phyloP scores from a whole-genome alignment of 2,888 invertebrate species.

The Pseudococcus jackbeardsleyi region DNA sequence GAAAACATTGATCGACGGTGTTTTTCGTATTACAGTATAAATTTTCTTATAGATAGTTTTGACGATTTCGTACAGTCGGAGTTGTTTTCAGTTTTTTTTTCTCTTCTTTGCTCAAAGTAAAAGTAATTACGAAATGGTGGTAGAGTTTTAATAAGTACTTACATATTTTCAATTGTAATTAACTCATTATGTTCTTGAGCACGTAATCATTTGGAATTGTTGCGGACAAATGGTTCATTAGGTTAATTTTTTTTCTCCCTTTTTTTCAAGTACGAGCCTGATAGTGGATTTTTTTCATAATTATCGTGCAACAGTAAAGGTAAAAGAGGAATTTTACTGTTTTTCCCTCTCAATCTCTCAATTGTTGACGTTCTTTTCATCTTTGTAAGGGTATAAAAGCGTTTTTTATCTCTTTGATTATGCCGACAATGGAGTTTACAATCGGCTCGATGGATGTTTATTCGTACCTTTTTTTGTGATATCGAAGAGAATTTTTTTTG shows the following conservation, averaged over 20 bases:
- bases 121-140: not conserved
- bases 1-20: not conserved
- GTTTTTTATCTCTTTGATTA: not conserved
- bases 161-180: not conserved
- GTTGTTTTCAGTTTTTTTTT: too few species aligned
- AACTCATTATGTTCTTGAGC: not conserved
- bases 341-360: not conserved
- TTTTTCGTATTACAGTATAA: not conserved
- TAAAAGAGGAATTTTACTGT: not conserved
- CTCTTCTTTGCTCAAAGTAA: too few species aligned
- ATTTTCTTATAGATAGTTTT: not conserved
- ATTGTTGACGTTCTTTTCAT: not conserved
- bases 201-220: not conserved
- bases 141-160: not conserved
- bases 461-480: too few species aligned
- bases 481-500: too few species aligned
- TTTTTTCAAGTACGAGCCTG: not conserved
- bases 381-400: not conserved
- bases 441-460: not conserved
- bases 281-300: not conserved
- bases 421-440: not conserved
- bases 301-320: not conserved
- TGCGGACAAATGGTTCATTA: not conserved
- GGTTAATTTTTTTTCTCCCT: not conserved
- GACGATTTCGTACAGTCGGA: too few species aligned